These are phyloP conservation scores for Lottia gigantea DNA, from an alignment of 2,888 invertebrate genomes.

Conservation along the genomic window DNA sequence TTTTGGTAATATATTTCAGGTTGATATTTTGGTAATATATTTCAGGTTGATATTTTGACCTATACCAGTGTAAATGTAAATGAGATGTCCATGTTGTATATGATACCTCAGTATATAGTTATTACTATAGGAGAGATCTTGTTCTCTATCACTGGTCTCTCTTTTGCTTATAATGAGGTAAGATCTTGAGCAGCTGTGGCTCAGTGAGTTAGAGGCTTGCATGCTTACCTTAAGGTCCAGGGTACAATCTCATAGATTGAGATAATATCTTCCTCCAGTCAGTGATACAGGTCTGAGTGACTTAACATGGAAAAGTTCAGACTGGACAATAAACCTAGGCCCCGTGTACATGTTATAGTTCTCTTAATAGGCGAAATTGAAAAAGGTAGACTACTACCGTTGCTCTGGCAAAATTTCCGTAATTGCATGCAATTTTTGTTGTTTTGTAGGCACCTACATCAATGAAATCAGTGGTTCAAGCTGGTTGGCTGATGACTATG, in stretches of 20 bases:
- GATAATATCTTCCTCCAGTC: too few relatives aligned
- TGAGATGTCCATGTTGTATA: conserved; percentile 83
- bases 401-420: too few relatives aligned
- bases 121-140: conserved; percentile 94
- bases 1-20: neutral
- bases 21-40: neutral
- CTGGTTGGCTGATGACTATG: conserved; percentile 91
- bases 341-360: too few relatives aligned
- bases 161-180: conserved; percentile 93
- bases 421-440: neutral
- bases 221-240: too few relatives aligned
- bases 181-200: too few relatives aligned
- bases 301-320: too few relatives aligned
- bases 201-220: too few relatives aligned
- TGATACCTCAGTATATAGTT: conserved; percentile 91
- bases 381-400: too few relatives aligned
- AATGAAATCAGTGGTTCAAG: conserved; percentile 95
- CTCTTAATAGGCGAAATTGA: too few relatives aligned
- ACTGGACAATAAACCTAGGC: too few relatives aligned
- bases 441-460: conserved; percentile 78
- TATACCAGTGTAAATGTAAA: conserved; percentile 73
- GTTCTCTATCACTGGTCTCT: conserved; percentile 94
- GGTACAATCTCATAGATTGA: too few relatives aligned
- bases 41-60: conserved; percentile 20
- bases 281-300: too few relatives aligned